Conservation (phyloP, 2,888 invertebrate genomes). For the Scelioninae gen. 1 region DNA sequence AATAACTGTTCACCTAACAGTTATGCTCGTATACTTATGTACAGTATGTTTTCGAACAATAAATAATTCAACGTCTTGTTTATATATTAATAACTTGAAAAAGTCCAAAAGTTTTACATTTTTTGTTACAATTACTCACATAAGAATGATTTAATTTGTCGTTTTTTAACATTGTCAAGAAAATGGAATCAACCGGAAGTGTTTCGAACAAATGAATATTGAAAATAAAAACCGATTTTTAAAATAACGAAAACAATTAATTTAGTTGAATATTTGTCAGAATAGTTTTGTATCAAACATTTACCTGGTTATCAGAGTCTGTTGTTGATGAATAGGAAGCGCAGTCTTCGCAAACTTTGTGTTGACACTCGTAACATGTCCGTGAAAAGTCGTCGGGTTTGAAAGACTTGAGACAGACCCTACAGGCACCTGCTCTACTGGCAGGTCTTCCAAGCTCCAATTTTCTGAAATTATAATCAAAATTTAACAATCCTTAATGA, state of each 20-base stretch:
- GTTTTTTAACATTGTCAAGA: no score
- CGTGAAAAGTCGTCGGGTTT: constrained; percentile 95
- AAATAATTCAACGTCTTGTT: constrained; percentile 12
- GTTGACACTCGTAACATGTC: constrained; percentile 95
- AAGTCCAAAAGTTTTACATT: background rate
- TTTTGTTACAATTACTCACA: no score
- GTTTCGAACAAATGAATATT: no score
- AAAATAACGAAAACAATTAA: constrained; percentile 3
- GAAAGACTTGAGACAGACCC: constrained; percentile 94
- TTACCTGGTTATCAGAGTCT: constrained; percentile 92
- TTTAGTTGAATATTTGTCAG: constrained; percentile 15
- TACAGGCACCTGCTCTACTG: constrained; percentile 91
- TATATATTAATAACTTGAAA: no score
- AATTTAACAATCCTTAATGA: no score
- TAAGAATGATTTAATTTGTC: no score
- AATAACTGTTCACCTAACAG: constrained; percentile 10
- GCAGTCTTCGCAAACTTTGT: constrained; percentile 96
- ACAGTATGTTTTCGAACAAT: background rate
- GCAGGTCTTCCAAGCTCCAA: constrained; percentile 90
- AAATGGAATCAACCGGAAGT: no score
- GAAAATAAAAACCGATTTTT: background rate
- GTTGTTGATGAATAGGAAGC: constrained; percentile 95
- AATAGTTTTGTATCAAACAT: constrained; percentile 76
- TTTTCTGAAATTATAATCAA: constrained; percentile 79
- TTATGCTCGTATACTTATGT: constrained; percentile 17